These are phyloP conservation scores for Premnoplex brunnescens DNA, from an alignment of 2,797 vertebrate genomes.

Conservation along the genomic window DNA sequence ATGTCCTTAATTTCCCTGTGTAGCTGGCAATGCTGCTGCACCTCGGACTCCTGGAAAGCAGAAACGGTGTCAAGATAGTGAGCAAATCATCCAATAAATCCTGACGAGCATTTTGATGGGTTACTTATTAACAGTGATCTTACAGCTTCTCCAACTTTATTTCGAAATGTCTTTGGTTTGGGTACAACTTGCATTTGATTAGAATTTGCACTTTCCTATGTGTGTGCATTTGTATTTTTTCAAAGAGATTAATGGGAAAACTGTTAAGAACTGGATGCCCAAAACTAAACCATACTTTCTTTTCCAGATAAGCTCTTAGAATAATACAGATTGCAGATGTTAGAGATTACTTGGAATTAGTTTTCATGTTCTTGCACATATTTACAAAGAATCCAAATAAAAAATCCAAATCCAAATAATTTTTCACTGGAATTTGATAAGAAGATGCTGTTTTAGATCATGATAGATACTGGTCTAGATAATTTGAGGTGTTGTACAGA, in stretches of 20 bases:
- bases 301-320: background rate
- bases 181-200: background rate
- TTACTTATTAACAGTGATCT: background rate
- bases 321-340: background rate
- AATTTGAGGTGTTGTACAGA: background rate
- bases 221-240: background rate
- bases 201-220: background rate
- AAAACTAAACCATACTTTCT: background rate
- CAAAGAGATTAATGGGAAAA: background rate
- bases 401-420: background rate
- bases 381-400: background rate
- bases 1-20: background rate
- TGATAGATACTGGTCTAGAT: background rate
- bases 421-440: background rate
- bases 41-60: background rate
- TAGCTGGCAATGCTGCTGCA: background rate
- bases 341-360: background rate
- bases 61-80: background rate
- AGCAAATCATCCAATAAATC: background rate
- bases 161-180: background rate
- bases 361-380: background rate
- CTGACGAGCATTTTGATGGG: background rate
- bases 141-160: background rate
- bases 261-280: background rate
- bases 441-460: background rate